A percentile compares a stretch with the other conserved stretches of the same genome.
These are phyloP conservation scores for Oreotrochilus melanogaster DNA, from an alignment of 2,113 vertebrate genomes.

Conservation along the genomic window DNA sequence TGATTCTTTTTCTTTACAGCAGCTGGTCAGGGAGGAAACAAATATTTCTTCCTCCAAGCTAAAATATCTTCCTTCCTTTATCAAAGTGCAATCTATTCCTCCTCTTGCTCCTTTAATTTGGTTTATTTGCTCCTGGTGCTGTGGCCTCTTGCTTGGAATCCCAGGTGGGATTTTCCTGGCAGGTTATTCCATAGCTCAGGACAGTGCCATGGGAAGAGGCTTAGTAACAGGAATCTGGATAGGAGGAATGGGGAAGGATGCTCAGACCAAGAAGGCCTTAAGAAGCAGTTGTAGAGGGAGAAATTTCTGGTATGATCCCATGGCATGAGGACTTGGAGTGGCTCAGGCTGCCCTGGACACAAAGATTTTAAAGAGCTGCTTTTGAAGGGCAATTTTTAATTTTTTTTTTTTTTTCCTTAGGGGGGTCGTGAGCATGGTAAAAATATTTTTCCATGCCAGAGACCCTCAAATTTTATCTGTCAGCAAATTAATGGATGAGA, in stretches of 20 bases:
- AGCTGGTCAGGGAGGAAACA: neutral
- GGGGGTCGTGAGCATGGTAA: rapidly evolving
- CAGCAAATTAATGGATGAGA: neutral
- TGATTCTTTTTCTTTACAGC: neutral
- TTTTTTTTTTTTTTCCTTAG: neutral
- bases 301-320: neutral
- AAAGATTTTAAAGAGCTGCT: neutral
- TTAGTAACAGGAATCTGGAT: neutral
- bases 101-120: neutral
- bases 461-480: rapidly evolving
- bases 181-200: rapidly evolving
- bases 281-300: neutral
- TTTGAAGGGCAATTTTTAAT: neutral
- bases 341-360: neutral
- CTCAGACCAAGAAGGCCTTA: neutral
- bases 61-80: neutral
- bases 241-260: neutral
- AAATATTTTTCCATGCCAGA: neutral
- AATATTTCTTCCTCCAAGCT: neutral
- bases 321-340: neutral
- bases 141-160: neutral
- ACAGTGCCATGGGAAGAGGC: neutral
- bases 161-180: rapidly evolving
- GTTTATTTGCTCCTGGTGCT: neutral
- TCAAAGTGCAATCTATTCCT: neutral